These are phyloP conservation scores for Diplodus sargus DNA, from an alignment of 2,797 vertebrate genomes.

Conservation along the genomic window DNA sequence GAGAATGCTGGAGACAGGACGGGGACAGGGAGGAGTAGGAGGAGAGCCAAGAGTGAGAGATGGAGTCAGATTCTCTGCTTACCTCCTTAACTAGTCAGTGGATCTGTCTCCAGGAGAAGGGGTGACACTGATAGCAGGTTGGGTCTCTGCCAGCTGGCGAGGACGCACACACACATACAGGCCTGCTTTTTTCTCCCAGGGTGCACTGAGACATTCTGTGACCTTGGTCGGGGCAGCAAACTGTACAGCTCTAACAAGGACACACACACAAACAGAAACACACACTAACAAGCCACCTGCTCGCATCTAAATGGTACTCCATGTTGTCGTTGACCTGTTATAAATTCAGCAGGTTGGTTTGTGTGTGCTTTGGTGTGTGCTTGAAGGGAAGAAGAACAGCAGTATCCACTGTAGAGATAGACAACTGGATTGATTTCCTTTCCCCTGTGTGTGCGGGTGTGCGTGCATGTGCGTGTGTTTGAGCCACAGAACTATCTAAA, in stretches of 20 bases:
- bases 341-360: slow-evolving; percentile 43
- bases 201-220: slow-evolving; percentile 60
- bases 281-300: slow-evolving; percentile 54
- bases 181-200: slow-evolving; percentile 34
- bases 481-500: slow-evolving; percentile 28
- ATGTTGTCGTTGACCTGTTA: slow-evolving; percentile 55
- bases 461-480: slow-evolving; percentile 5
- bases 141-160: slow-evolving; percentile 65
- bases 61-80: slow-evolving; percentile 57
- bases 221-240: slow-evolving; percentile 71
- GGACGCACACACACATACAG: slow-evolving; percentile 11
- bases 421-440: slow-evolving; percentile 18
- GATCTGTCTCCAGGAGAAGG: slow-evolving; percentile 61
- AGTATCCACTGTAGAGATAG: slow-evolving; percentile 13
- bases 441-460: neutral
- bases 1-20: slow-evolving; percentile 32
- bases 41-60: slow-evolving; percentile 14
- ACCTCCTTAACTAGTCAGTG: slow-evolving; percentile 62
- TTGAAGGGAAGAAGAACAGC: slow-evolving; percentile 4
- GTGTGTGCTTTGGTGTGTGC: slow-evolving; percentile 12
- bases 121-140: slow-evolving; percentile 65
- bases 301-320: slow-evolving; percentile 50
- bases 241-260: slow-evolving; percentile 54
- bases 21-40: slow-evolving; percentile 7
- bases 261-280: slow-evolving; percentile 11